Evolutionary conservation across 1,140 invertebrate genomes (phyloP).

Genomic region (Protaetia brevitarsis): DNA sequence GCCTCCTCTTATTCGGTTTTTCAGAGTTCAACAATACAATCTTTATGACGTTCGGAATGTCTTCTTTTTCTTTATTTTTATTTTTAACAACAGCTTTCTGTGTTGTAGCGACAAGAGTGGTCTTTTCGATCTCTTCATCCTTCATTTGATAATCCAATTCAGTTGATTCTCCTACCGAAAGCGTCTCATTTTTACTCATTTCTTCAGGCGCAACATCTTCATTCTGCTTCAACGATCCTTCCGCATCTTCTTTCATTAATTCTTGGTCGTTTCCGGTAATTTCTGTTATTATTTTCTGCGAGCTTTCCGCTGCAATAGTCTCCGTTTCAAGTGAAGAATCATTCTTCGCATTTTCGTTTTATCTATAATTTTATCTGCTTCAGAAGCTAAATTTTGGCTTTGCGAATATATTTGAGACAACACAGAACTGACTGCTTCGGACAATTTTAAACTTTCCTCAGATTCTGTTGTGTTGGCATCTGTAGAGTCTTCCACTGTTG

Average conservation of each 20-base stretch:
- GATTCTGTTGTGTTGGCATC: constrained; percentile 16
- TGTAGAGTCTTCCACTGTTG: neutral
- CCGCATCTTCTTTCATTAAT: neutral
- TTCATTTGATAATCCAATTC: too few species aligned
- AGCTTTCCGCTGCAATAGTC: neutral
- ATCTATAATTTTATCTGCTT: neutral
- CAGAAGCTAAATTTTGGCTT: too few species aligned
- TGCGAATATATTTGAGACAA: constrained; percentile 16
- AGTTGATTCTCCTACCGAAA: too few species aligned
- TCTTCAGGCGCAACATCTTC: neutral
- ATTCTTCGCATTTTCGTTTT: neutral
- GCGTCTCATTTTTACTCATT: neutral
- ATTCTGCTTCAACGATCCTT: neutral
- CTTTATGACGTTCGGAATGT: too few species aligned
- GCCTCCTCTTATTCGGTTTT: too few species aligned
- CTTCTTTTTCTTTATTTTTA: too few species aligned
- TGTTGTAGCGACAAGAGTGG: too few species aligned
- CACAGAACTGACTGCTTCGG: constrained; percentile 18
- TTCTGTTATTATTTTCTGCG: neutral
- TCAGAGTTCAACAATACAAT: too few species aligned
- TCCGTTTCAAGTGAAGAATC: neutral
- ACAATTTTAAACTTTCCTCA: neutral
- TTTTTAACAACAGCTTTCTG: too few species aligned
- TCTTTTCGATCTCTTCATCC: neutral
- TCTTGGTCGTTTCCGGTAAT: neutral